These are phyloP conservation scores for Merops nubicus DNA, from an alignment of 2,113 vertebrate genomes.

Conservation along the genomic window DNA sequence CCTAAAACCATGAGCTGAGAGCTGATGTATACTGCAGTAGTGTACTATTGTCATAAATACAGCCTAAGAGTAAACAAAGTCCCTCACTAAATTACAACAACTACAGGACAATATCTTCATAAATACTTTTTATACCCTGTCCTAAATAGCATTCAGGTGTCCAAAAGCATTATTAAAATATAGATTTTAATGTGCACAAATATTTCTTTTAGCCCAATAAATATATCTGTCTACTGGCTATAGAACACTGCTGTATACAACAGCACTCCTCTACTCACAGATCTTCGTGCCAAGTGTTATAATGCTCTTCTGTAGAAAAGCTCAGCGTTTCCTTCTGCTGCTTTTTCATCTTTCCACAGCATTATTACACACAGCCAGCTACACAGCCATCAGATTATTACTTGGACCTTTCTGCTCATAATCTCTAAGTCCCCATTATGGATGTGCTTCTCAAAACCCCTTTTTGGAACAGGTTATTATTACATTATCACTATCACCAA, in stretches of 20 bases:
- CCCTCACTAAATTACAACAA: not conserved
- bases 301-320: rapidly evolving
- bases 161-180: not conserved
- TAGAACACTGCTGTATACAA: not conserved
- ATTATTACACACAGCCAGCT: not conserved
- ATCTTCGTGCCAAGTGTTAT: not conserved
- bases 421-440: not conserved
- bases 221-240: not conserved
- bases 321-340: not conserved
- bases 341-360: not conserved
- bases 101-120: not conserved
- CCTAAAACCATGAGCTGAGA: not conserved
- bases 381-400: not conserved
- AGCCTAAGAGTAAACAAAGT: not conserved
- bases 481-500: not conserved
- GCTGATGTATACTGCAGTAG: not conserved
- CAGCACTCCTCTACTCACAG: not conserved
- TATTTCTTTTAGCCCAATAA: not conserved
- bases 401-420: not conserved
- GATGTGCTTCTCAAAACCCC: not conserved
- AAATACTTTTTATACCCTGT: not conserved
- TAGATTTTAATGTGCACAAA: not conserved
- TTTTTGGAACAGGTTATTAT: not conserved
- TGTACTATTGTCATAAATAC: not conserved
- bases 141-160: not conserved